These are phyloP conservation scores for Pyralis farinalis DNA, from an alignment of 2,888 invertebrate species.

Conservation along the genomic window DNA sequence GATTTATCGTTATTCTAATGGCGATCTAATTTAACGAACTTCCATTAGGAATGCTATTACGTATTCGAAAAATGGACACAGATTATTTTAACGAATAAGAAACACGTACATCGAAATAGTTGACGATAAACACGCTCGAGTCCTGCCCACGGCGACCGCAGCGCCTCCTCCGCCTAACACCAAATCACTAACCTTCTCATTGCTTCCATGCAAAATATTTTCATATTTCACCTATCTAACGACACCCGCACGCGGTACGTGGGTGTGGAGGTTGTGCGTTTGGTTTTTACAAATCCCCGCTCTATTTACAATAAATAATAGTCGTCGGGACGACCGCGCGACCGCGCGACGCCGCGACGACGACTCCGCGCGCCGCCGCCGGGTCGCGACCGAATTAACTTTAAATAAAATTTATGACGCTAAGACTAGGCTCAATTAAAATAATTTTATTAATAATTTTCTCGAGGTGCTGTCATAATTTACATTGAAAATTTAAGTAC, in stretches of 20 bases:
- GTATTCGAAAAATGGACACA: constrained; percentile 56
- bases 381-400: constrained; percentile 47
- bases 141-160: constrained; percentile 28
- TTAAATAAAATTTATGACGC: constrained; percentile 68
- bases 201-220: constrained; percentile 57
- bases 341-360: constrained; percentile 5
- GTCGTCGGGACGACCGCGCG: not conserved
- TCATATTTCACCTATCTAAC: constrained; percentile 53
- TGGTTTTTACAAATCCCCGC: constrained; percentile 29
- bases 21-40: constrained; percentile 35
- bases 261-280: constrained; percentile 57
- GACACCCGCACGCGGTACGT: constrained; percentile 34
- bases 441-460: constrained; percentile 67
- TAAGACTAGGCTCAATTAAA: constrained; percentile 78
- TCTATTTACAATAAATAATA: constrained; percentile 39
- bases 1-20: constrained; percentile 20
- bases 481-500: constrained; percentile 79
- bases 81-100: constrained; percentile 51
- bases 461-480: constrained; percentile 72
- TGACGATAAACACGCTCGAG: constrained; percentile 41
- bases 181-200: constrained; percentile 78
- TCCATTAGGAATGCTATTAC: constrained; percentile 46
- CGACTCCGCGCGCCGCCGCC: constrained; percentile 32
- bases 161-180: constrained; percentile 49
- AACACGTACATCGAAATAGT: constrained; percentile 56